These are phyloP conservation scores for Amphipoea oculea DNA, from an alignment of 2,888 invertebrate genomes.

Conservation along the genomic window DNA sequence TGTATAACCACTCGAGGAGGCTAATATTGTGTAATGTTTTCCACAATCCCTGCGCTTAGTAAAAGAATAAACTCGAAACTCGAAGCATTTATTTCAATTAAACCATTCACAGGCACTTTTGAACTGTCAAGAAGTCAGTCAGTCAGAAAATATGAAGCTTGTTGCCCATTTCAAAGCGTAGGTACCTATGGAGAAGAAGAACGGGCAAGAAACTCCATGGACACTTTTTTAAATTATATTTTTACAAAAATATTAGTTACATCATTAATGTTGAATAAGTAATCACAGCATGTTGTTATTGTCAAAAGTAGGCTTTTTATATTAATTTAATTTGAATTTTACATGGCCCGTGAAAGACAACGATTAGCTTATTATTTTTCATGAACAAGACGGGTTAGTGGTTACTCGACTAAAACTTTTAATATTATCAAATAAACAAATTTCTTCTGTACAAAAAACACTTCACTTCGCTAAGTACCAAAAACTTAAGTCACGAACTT, in stretches of 20 bases:
- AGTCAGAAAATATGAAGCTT: no score
- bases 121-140: no score
- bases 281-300: not conserved
- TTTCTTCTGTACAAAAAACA: slow-evolving; percentile 29
- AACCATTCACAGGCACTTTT: no score
- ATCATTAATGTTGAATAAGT: not conserved
- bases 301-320: not conserved
- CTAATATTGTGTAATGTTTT: not conserved
- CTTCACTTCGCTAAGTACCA: not conserved
- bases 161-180: no score
- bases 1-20: not conserved
- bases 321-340: not conserved
- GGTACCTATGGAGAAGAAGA: no score
- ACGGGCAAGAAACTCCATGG: no score
- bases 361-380: not conserved
- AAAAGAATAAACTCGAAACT: not conserved
- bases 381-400: not conserved
- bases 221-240: no score
- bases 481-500: slow-evolving; percentile 22
- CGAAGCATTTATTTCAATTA: no score
- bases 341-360: not conserved
- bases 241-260: no score
- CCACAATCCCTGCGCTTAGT: not conserved
- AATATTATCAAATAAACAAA: slow-evolving; percentile 11
- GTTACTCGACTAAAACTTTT: not conserved